Percentiles rank a stretch among this genome's conserved stretches.
Evolutionary conservation across 2,888 invertebrate species (phyloP).

Genomic region (Beris chalybata): DNA sequence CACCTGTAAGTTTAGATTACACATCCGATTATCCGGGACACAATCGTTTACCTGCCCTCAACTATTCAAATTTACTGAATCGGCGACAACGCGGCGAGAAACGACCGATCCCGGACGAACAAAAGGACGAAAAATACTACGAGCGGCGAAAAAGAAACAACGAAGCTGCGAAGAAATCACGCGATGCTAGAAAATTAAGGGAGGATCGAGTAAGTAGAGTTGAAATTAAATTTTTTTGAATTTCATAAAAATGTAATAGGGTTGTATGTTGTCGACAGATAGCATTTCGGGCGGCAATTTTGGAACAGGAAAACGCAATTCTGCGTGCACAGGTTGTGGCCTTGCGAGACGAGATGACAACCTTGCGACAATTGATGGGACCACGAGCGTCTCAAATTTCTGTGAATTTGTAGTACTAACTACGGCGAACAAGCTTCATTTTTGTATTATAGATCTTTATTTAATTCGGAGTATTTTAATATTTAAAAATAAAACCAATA

Average conservation of each 20-base stretch:
- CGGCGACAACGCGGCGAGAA: conserved; percentile 76
- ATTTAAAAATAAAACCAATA: no score
- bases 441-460: no score
- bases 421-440: no score
- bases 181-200: conserved; percentile 82
- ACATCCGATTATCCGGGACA: conserved; percentile 40
- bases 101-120: conserved; percentile 81
- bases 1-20: conserved; percentile 20
- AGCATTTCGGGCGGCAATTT: conserved; percentile 78
- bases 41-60: conserved; percentile 51
- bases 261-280: conserved; percentile 59
- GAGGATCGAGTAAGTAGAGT: conserved; percentile 73
- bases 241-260: not conserved
- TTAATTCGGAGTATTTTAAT: no score
- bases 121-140: conserved; percentile 89
- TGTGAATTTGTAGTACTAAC: conserved; percentile 10
- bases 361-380: conserved; percentile 27
- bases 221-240: not conserved
- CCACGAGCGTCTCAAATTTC: conserved; percentile 20
- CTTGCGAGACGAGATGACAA: conserved; percentile 71
- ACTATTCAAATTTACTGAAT: conserved; percentile 49
- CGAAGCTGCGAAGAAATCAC: conserved; percentile 87
- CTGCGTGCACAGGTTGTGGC: conserved; percentile 80
- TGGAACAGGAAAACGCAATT: conserved; percentile 88
- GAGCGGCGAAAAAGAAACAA: conserved; percentile 86